Base-by-base conservation (phyloP, 2,888 invertebrate species). In the Drosophila ustulata region DNA sequence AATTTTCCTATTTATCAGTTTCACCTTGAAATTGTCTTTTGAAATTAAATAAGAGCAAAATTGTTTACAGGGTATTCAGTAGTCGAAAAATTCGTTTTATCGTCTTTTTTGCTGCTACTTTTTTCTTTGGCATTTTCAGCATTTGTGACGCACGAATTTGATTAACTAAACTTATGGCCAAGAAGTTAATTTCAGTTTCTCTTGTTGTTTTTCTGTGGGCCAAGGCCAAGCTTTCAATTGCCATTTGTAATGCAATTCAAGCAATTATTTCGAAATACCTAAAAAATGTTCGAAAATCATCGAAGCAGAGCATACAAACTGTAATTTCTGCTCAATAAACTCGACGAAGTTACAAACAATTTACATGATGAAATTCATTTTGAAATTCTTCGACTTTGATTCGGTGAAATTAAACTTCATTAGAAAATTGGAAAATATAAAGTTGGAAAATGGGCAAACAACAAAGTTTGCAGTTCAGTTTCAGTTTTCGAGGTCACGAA, bases 61-160 rank as follows among this genome's bases (percentile, higher is more conserved):
- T 39, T 39, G 2, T 2, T 39, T 39, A 39, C 13, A 13, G 37
- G 37, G 37, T 37, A 37, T 37, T n/a, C 1, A 3, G n/a, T n/a
- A 37, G 37, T n/a, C n/a, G 6, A 6, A 7, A 18, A 18, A 18
- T 13, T 1, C 3, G 39, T 13, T 6, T 1, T 7, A 41, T 6
- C 3, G 6, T 39, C 13, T 6, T 5, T 5, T 6, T 30, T 1
- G 6, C 30, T 30, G 6, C 30, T 1, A 30, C 30, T 30, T 7
- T 30, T 23, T 7, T n/a, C 34, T 39, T n/a, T 18, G 2, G 23
- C 8, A 28, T 8, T 57, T 52, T 28, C 13, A 34, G 37, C 55
- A 41, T 46, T 67, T 47, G 34, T 61, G 61, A 61, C 51, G 52
- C 61, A 61, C 28, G 25, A 37, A 9, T 57, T 34, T 34, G 4